phyloP scores from a whole-genome alignment of 2,888 invertebrate species.

The Agrotis segetum region DNA sequence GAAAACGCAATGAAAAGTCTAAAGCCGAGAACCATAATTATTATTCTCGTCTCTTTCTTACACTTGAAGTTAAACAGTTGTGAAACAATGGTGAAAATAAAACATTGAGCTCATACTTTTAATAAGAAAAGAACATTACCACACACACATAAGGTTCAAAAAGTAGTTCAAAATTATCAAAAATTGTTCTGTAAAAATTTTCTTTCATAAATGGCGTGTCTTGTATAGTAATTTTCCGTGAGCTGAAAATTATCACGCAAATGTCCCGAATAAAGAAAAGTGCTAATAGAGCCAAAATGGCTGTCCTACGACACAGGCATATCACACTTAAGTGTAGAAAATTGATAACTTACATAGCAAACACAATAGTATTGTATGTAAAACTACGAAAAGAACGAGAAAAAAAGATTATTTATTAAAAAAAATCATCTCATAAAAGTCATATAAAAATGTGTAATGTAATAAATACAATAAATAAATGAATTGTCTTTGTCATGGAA shows the following conservation, averaged over 20 bases:
- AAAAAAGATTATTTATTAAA: too few relatives aligned
- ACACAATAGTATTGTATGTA: background rate
- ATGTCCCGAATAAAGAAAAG: slow-evolving; percentile 39
- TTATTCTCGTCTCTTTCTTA: background rate
- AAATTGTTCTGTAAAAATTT: background rate
- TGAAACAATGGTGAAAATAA: too few relatives aligned
- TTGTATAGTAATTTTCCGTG: slow-evolving; percentile 37
- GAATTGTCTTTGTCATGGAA: background rate
- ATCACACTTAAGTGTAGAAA: slow-evolving; percentile 35
- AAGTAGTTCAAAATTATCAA: background rate
- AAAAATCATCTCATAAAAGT: too few relatives aligned
- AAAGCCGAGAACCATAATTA: background rate
- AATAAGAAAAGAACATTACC: too few relatives aligned
- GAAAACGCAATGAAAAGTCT: background rate
- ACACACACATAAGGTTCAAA: too few relatives aligned
- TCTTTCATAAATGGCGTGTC: background rate
- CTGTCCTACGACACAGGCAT: slow-evolving; percentile 1
- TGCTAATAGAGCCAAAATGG: slow-evolving; percentile 50
- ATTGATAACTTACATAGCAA: slow-evolving; percentile 27
- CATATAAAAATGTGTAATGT: background rate
- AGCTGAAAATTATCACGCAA: slow-evolving; percentile 41
- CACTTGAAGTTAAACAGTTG: background rate
- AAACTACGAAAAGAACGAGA: background rate
- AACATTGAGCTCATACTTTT: too few relatives aligned
- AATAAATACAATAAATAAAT: slow-evolving; percentile 10